Base-by-base conservation (phyloP, 2,797 vertebrate species). In the Argya squamiceps region DNA sequence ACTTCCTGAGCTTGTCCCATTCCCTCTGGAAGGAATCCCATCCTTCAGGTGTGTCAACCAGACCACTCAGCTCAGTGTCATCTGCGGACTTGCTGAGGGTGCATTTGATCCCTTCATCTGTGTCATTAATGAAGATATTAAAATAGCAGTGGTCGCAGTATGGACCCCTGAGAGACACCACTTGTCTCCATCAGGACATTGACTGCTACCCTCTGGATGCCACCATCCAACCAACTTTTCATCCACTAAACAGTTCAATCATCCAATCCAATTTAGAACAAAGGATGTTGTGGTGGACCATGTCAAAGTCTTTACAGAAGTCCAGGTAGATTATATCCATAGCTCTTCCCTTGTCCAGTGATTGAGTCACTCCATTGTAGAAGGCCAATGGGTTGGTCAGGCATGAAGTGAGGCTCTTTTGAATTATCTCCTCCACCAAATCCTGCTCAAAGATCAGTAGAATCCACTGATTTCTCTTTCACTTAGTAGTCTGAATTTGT, bases 121-220 rank as follows among this genome's bases (percentile, higher is more conserved):
- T 79, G 44, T 22, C 17, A 37, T 24, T 52, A 21, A 52, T 20
- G 10, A 52, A 47, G 44, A 30, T 30, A 29, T 32, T 78, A 47
- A 44, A 52, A 62, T 13, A 34, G 12, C 30, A 15, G 0, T 44
- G 30, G 27, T 60, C 16, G 15, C 27, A 23, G 26, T 53, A 15
- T 20, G 22, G 44, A 46, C 7, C 15, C 15, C 11, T 49, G 36
- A 23, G 14, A 7, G 15, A 49, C 6, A 36, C 7, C 11, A 18
- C 6, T 56, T 46, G 23, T 41, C 4, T 73, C 50, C 39, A 18
- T 52, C n/a, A 30, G 11, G 24, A 59, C 17, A 9, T 26, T 67
- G 30, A 19, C 39, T 0, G 0, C 15, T 11, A 5, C 14, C 3
- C 39, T 67, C 29, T 53, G 21, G 30, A 34, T 39, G 19, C 37